Conservation (phyloP, 1,140 invertebrate species). For the Dendrolimus kikuchii region DNA sequence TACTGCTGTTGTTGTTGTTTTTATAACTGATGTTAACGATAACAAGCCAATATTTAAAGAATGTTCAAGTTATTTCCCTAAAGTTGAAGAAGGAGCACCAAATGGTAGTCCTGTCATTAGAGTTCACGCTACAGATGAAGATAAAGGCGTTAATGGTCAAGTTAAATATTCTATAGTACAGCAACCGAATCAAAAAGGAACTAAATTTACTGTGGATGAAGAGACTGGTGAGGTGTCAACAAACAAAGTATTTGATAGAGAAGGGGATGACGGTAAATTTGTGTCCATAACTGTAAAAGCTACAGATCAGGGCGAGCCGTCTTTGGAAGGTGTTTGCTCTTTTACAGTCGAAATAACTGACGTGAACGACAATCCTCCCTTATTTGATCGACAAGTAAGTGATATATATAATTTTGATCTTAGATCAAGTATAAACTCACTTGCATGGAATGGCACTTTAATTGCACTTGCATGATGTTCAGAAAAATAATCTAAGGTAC, state of each 20-base stretch:
- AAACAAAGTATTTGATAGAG: slow-evolving; percentile 96
- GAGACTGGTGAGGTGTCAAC: slow-evolving; percentile 95
- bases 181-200: slow-evolving; percentile 96
- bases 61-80: slow-evolving; percentile 91
- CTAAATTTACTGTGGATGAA: slow-evolving; percentile 95
- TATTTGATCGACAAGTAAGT: slow-evolving; percentile 93
- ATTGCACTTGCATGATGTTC: slow-evolving; percentile 23
- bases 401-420: slow-evolving; percentile 25
- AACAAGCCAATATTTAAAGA: slow-evolving; percentile 96
- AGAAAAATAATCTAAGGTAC: slow-evolving; percentile 8
- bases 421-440: slow-evolving; percentile 15
- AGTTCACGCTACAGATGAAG: slow-evolving; percentile 94
- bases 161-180: slow-evolving; percentile 96
- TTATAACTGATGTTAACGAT: slow-evolving; percentile 97
- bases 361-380: slow-evolving; percentile 93
- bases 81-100: slow-evolving; percentile 93
- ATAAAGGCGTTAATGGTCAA: slow-evolving; percentile 95
- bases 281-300: slow-evolving; percentile 97
- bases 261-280: slow-evolving; percentile 96
- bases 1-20: slow-evolving; percentile 96
- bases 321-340: slow-evolving; percentile 94
- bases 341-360: slow-evolving; percentile 97
- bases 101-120: slow-evolving; percentile 95
- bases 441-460: slow-evolving; percentile 31
- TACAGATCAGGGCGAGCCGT: slow-evolving; percentile 96